These are phyloP conservation scores for Ochotona princeps DNA, from an alignment of 2,113 vertebrate genomes.

Conservation along the genomic window DNA sequence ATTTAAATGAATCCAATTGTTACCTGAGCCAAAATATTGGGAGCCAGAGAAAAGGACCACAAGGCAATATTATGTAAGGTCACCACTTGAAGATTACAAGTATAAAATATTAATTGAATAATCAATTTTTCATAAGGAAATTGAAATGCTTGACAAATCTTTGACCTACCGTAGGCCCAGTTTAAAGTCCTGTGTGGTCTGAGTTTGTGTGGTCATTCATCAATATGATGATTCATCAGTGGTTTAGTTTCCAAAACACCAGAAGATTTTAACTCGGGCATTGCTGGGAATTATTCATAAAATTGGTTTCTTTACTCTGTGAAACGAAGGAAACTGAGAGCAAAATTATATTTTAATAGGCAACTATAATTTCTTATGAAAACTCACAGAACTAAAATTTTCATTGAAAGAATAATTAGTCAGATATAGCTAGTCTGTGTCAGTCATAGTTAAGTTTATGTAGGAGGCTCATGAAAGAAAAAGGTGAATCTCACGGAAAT, in stretches of 20 bases:
- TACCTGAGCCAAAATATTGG: not conserved
- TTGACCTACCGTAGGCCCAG: slow-evolving; percentile 53
- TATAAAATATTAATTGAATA: slow-evolving; percentile 63
- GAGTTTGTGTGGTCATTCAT: slow-evolving; percentile 76
- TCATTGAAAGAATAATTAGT: not conserved
- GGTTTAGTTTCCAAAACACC: slow-evolving; percentile 62
- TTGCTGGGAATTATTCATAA: slow-evolving; percentile 68
- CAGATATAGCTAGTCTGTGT: not conserved
- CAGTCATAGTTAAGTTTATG: not conserved
- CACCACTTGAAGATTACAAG: not conserved
- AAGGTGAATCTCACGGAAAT: not conserved
- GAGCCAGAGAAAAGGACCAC: not conserved
- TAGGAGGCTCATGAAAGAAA: not conserved
- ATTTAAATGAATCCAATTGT: slow-evolving; percentile 30
- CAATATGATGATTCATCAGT: slow-evolving; percentile 71
- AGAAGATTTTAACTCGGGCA: slow-evolving; percentile 70
- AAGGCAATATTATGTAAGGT: slow-evolving; percentile 29
- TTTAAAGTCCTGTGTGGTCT: slow-evolving; percentile 79
- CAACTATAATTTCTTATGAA: slow-evolving; percentile 22
- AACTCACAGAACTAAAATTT: not conserved
- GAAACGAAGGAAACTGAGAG: slow-evolving; percentile 45
- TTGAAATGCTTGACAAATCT: slow-evolving; percentile 58
- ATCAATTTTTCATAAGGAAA: slow-evolving; percentile 55
- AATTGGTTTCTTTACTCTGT: slow-evolving; percentile 48
- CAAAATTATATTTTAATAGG: slow-evolving; percentile 27